These are phyloP conservation scores for Pygoscelis adeliae DNA, from an alignment of 2,113 vertebrate species.

Conservation along the genomic window DNA sequence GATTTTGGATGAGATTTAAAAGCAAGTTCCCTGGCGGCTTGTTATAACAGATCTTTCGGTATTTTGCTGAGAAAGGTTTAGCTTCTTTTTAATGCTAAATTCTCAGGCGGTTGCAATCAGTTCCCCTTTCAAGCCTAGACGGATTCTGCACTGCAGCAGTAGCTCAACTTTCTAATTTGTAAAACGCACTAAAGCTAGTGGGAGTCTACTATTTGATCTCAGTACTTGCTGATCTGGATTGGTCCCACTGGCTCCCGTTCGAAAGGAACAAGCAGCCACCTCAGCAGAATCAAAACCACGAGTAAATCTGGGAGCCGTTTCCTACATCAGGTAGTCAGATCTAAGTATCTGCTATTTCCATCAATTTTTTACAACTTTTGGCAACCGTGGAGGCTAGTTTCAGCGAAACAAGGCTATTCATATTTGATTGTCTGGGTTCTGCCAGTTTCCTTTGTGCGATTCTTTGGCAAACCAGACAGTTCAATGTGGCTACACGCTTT, in stretches of 20 bases:
- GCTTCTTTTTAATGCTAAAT: neutral
- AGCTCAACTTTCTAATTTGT: neutral
- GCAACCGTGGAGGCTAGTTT: neutral
- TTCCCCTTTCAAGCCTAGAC: neutral
- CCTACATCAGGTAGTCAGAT: neutral
- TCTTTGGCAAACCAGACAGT: neutral
- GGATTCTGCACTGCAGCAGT: neutral
- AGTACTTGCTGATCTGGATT: neutral
- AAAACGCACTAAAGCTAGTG: neutral
- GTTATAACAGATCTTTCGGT: neutral
- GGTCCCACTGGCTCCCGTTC: neutral
- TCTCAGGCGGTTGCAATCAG: neutral
- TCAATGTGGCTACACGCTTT: neutral
- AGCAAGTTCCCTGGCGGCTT: neutral
- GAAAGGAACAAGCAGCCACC: neutral
- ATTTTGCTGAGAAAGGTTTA: constrained; percentile 28
- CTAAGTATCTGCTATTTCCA: neutral
- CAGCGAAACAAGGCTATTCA: neutral
- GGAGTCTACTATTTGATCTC: neutral
- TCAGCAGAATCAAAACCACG: neutral
- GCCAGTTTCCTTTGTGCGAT: neutral
- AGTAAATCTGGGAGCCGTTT: neutral
- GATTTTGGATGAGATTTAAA: neutral
- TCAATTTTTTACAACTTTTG: neutral
- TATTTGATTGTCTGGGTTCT: neutral